These are phyloP conservation scores for Nephotettix cincticeps DNA, from an alignment of 1,140 invertebrate species.

Conservation along the genomic window DNA sequence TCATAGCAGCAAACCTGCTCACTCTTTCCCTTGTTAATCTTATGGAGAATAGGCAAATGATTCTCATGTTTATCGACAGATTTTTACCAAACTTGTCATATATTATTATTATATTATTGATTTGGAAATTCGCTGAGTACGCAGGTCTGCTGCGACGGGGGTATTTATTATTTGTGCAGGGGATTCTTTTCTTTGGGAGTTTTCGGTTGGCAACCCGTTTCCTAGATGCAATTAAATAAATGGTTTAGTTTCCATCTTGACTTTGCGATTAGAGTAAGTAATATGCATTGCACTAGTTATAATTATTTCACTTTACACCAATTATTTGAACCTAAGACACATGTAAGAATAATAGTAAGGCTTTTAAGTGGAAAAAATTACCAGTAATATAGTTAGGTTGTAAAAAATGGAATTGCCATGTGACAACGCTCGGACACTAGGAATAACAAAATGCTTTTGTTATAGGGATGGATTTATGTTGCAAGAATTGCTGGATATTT, in stretches of 20 bases:
- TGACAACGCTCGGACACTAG: not conserved
- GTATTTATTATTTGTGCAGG: not conserved
- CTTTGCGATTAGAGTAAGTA: not conserved
- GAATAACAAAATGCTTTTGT: not conserved
- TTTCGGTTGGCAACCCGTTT: not conserved
- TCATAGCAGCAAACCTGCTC: too few species aligned
- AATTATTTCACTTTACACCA: not conserved
- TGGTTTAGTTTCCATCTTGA: not conserved
- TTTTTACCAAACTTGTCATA: too few species aligned
- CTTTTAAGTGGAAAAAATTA: not conserved
- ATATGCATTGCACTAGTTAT: not conserved
- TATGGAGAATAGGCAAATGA: too few species aligned
- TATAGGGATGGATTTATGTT: not conserved
- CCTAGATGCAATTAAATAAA: not conserved
- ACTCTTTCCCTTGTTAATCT: too few species aligned
- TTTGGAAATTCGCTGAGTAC: too few species aligned
- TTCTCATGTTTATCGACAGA: too few species aligned
- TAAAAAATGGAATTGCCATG: not conserved
- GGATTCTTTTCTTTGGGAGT: not conserved
- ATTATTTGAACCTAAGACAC: not conserved
- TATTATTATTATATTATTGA: too few species aligned
- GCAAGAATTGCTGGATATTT: not conserved
- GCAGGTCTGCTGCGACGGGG: too few species aligned
- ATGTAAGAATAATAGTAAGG: not conserved
- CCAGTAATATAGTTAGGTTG: not conserved